Evolutionary conservation across 2,888 invertebrate genomes (phyloP).

Genomic region (Torymus auratus): DNA sequence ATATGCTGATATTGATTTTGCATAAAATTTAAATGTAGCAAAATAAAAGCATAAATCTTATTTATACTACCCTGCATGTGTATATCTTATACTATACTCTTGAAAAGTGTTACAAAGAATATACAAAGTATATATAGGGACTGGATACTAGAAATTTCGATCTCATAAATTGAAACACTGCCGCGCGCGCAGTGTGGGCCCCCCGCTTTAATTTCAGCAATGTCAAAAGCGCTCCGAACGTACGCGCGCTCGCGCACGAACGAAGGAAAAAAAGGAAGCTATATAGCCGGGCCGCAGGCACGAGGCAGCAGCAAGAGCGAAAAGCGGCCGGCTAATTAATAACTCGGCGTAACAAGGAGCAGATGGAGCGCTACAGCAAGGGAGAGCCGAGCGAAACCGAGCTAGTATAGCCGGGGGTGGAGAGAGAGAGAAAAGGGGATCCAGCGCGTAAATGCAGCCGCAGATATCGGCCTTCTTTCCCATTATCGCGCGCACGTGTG

Average conservation of each 20-base stretch:
- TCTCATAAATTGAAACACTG: background rate
- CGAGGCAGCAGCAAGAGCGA: slow-evolving; percentile 59
- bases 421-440: slow-evolving; percentile 14
- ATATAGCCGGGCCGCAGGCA: slow-evolving; percentile 10
- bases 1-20: too few species aligned
- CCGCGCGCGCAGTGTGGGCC: too few species aligned
- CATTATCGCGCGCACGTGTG: slow-evolving; percentile 75
- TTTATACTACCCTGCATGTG: too few species aligned
- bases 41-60: too few species aligned
- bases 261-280: background rate
- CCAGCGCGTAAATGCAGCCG: slow-evolving; percentile 60
- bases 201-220: slow-evolving; percentile 35
- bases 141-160: background rate
- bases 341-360: slow-evolving; percentile 73
- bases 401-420: slow-evolving; percentile 54
- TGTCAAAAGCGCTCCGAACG: slow-evolving; percentile 26
- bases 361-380: slow-evolving; percentile 68
- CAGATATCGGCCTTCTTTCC: slow-evolving; percentile 59
- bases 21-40: too few species aligned
- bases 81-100: too few species aligned
- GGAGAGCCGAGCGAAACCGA: slow-evolving; percentile 57
- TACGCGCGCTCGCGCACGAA: background rate
- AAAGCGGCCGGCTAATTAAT: slow-evolving; percentile 71
- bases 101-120: too few species aligned
- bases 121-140: too few species aligned